A percentile compares a stretch with the other conserved stretches of the same genome.
These are phyloP conservation scores for Ellobius talpinus DNA, from an alignment of 2,113 vertebrate species.

Conservation along the genomic window DNA sequence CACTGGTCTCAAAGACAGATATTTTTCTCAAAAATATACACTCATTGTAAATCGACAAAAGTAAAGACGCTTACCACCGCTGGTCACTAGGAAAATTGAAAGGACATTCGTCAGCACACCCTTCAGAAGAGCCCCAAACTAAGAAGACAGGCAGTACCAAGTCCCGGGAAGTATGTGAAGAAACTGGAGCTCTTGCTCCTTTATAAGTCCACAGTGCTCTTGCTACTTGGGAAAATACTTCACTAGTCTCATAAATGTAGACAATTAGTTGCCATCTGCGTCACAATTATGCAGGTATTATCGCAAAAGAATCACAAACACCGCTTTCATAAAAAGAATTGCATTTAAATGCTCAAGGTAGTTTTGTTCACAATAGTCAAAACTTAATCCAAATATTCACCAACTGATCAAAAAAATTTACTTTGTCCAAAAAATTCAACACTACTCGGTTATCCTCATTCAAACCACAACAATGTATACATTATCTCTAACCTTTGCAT, in stretches of 20 bases:
- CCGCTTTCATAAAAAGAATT: background rate
- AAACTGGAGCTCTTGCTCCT: background rate
- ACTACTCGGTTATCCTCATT: background rate
- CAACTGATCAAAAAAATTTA: background rate
- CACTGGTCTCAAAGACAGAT: background rate
- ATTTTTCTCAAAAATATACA: background rate
- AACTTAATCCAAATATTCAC: background rate
- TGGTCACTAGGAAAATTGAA: background rate
- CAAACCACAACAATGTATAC: background rate
- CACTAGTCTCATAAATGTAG: background rate
- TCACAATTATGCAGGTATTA: background rate
- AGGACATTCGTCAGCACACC: background rate
- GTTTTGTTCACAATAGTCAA: background rate
- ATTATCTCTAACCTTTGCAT: background rate
- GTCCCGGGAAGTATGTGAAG: background rate
- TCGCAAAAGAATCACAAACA: background rate
- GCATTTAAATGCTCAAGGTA: background rate
- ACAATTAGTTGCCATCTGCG: background rate
- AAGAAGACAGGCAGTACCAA: background rate
- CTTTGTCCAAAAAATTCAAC: conserved; percentile 41
- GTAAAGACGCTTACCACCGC: background rate
- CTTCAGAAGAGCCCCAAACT: background rate
- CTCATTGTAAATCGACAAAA: background rate
- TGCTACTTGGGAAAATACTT: background rate
- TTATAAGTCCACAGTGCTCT: background rate